A percentile compares a stretch with the other conserved stretches of the same genome.
Evolutionary conservation across 2,888 invertebrate species (phyloP).

Genomic region (Eutolmus rufibarbis): DNA sequence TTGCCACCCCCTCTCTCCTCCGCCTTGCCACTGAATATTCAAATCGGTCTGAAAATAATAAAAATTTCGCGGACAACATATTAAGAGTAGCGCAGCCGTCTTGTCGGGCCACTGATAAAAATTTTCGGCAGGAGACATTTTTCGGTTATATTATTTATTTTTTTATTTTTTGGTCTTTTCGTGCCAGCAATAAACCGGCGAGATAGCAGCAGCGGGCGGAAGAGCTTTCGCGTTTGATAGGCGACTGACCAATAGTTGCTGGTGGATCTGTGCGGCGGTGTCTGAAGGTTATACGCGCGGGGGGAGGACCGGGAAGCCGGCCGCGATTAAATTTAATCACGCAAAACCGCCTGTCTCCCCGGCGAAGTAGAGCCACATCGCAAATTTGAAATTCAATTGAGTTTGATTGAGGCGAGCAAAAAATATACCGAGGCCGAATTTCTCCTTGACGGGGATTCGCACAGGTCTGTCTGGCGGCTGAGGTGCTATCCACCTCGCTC

Average conservation of each 20-base stretch:
- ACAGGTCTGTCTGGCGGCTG: not conserved
- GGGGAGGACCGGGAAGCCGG: not conserved
- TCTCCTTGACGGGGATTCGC: not conserved
- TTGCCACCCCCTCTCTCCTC: not conserved
- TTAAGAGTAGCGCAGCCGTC: not conserved
- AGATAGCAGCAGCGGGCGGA: not conserved
- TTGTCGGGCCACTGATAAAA: not conserved
- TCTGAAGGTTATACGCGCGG: not conserved
- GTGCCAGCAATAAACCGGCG: not conserved
- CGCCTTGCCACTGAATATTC: not conserved
- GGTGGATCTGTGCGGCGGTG: not conserved
- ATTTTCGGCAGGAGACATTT: not conserved
- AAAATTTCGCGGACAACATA: not conserved
- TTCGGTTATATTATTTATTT: not conserved
- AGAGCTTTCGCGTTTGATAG: not conserved
- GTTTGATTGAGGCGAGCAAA: not conserved
- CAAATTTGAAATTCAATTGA: not conserved
- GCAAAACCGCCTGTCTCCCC: not conserved
- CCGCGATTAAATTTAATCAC: not conserved
- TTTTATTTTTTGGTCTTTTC: not conserved
- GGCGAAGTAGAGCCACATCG: not conserved
- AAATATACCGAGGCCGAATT: not conserved
- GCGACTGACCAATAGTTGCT: not conserved
- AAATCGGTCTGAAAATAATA: not conserved
- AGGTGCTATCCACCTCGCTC: not conserved